Conservation (phyloP, 35 echinoderm and acorn worm genomes). For the Lytechinus variegatus region DNA sequence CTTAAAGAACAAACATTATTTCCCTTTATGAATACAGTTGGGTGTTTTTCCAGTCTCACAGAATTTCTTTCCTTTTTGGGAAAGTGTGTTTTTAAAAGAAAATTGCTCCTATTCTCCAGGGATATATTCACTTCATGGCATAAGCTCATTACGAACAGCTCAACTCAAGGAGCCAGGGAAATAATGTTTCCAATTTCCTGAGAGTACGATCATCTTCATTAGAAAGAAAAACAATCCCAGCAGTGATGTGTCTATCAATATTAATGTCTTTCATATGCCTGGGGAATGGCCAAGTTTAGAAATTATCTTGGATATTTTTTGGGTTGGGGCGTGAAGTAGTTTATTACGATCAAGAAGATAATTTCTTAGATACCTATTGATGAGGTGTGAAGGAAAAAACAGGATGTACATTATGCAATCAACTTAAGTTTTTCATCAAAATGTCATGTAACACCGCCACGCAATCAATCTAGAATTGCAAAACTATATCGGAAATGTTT, state of each 20-base stretch:
- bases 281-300: neutral
- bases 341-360: neutral
- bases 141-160: neutral
- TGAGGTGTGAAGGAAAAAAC: neutral
- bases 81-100: neutral
- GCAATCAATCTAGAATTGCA: no score
- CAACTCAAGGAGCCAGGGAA: neutral
- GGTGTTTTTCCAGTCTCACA: neutral
- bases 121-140: neutral
- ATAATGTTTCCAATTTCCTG: slow-evolving; percentile 13
- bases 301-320: neutral
- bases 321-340: neutral
- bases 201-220: neutral
- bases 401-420: neutral
- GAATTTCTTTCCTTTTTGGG: neutral
- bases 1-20: neutral
- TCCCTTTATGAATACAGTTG: neutral
- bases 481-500: no score
- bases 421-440: neutral
- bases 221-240: neutral
- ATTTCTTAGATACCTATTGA: neutral
- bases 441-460: no score
- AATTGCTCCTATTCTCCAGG: neutral
- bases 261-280: neutral
- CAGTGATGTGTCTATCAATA: neutral